Base-by-base conservation (phyloP, 2,797 vertebrate species). In the Cygnus olor region DNA sequence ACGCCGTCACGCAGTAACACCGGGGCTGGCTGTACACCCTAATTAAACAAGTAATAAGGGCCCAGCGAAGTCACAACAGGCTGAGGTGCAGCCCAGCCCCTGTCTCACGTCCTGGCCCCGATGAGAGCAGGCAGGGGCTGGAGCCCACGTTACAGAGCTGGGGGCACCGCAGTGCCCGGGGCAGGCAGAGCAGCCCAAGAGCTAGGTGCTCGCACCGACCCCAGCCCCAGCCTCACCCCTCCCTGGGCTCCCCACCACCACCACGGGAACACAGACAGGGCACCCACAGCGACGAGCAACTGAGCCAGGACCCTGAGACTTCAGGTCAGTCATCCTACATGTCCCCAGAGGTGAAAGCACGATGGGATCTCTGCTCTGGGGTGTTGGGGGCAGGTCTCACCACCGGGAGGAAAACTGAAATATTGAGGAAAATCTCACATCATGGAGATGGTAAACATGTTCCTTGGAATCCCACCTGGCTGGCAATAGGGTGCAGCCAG, bases 391-490 rank as follows among this genome's bases (percentile, higher is more conserved):
- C 32, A 56, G 51, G 22, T 16, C 56, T 28, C 79, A 30, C n/a
- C 57, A 1, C 0, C 45, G 21, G 32, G 49, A 71, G 32, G 49
- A 27, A 82, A 38, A 44, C 0, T 27, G 25, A 42, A 87, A 69
- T 5, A 60, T 15, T 16, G 32, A 11, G 2, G 56, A 28, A 53
- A 82, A 80, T 2, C 25, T 21, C 22, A 25, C 30, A 8, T 6
- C 0, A 0, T 0, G 2, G 27, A 14, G 44, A 24, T 0, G 0
- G 20, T 2, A 18, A 85, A 14, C 47, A 3, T 0, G 0, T 2
- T 5, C 47, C 72, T 28, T 9, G 24, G 40, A 5, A 58, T 14
- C 81, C 8, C 57, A 80, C n/a, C 12, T 47, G 1, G 19, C 57
- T 78, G 79, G 42, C 56, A 65, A 22, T 2, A 21, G 7, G 36